A percentile compares a stretch with the other conserved stretches of the same genome.
These are phyloP conservation scores for Rhinopomastus cyanomelas DNA, from an alignment of 2,113 vertebrate genomes.

Conservation along the genomic window DNA sequence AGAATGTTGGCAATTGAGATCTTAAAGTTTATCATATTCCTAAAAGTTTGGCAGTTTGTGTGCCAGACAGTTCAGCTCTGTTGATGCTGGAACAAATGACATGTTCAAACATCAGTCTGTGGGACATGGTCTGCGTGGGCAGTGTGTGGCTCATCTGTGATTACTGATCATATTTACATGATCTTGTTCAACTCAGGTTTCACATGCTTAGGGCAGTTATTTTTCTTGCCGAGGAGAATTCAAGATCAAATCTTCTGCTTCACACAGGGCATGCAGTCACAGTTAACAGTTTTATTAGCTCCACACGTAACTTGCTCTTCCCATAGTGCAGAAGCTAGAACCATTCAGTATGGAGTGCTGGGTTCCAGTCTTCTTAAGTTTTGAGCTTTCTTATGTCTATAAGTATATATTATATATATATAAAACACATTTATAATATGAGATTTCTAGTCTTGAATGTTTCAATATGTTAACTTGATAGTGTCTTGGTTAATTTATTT, in stretches of 20 bases:
- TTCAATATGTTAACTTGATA: background rate
- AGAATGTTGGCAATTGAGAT: background rate
- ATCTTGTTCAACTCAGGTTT: conserved; percentile 4
- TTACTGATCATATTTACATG: background rate
- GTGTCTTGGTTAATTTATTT: background rate
- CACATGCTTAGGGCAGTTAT: conserved; percentile 11
- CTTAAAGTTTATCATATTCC: background rate
- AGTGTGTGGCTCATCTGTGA: background rate
- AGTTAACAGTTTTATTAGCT: background rate
- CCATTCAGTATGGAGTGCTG: fast-evolving
- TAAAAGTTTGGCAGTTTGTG: background rate
- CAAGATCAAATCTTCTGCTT: background rate
- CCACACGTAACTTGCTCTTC: background rate
- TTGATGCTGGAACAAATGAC: background rate
- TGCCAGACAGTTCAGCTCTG: background rate
- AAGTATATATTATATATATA: background rate
- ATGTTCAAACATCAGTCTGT: background rate
- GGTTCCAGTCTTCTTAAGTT: background rate
- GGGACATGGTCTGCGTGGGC: background rate
- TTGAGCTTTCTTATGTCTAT: background rate
- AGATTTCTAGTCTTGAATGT: background rate
- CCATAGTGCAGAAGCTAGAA: background rate
- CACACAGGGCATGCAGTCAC: background rate
- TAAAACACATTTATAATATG: background rate
- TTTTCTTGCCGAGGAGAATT: conserved; percentile 16